Conservation (phyloP, 2,888 invertebrate species). For the Macaria notata region DNA sequence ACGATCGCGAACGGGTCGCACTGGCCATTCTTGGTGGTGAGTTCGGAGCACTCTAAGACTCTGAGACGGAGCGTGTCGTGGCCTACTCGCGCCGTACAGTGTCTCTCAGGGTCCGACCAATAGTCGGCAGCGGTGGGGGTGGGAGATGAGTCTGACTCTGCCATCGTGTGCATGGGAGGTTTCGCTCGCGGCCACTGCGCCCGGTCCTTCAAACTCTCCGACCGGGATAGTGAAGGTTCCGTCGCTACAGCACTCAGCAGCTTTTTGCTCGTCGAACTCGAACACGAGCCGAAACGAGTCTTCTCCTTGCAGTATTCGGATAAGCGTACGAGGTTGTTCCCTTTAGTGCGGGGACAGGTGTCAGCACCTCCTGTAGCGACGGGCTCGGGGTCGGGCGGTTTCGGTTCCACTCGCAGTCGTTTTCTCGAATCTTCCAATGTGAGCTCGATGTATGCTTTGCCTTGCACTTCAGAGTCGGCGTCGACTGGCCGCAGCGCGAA, state of each 20-base stretch:
- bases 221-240: conserved; percentile 72
- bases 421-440: conserved; percentile 84
- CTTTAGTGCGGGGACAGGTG: conserved; percentile 59
- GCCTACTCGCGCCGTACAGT: conserved; percentile 70
- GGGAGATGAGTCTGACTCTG: conserved; percentile 64
- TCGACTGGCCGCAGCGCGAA: conserved; percentile 93
- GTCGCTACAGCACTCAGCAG: conserved; percentile 64
- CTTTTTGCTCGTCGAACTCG: conserved; percentile 75
- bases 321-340: conserved; percentile 69
- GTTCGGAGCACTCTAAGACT: conserved; percentile 92
- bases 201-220: conserved; percentile 75
- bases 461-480: conserved; percentile 95
- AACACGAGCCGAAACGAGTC: conserved; percentile 75
- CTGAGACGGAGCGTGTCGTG: conserved; percentile 82
- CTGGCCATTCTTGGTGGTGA: conserved; percentile 93
- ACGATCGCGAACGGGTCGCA: conserved; percentile 95
- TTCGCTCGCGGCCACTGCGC: conserved; percentile 70
- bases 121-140: conserved; percentile 76
- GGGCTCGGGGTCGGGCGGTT: conserved; percentile 71
- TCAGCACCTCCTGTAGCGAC: conserved; percentile 46
- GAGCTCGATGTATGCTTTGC: conserved; percentile 93
- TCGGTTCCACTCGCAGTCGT: conserved; percentile 76
- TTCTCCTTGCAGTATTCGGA: conserved; percentile 78
- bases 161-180: conserved; percentile 73
- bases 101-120: conserved; percentile 77